These are phyloP conservation scores for Bellardia bayeri DNA, from an alignment of 2,888 invertebrate genomes.

Conservation along the genomic window DNA sequence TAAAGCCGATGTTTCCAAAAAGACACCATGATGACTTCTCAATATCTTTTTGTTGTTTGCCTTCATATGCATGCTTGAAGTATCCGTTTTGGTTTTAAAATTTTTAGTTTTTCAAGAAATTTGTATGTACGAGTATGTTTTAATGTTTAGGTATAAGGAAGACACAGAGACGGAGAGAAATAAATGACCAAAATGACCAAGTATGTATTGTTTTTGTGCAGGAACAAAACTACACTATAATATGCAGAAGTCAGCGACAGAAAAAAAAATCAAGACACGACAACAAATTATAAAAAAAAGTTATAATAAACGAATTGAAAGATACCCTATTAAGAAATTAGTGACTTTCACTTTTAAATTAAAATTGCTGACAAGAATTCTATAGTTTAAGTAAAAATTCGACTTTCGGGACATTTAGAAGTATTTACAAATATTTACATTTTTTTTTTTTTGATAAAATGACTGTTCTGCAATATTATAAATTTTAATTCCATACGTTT, in stretches of 20 bases:
- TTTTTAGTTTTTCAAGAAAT: not conserved
- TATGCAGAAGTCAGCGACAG: slow-evolving; percentile 54
- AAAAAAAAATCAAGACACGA: slow-evolving; percentile 28
- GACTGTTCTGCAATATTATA: no score
- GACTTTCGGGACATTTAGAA: no score
- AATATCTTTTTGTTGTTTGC: slow-evolving; percentile 38
- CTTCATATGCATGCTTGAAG: slow-evolving; percentile 58
- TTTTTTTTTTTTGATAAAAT: no score
- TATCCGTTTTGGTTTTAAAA: slow-evolving; percentile 51
- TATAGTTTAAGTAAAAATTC: no score
- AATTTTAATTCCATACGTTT: no score
- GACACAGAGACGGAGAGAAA: not conserved
- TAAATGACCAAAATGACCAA: slow-evolving; percentile 35
- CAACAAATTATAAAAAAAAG: not conserved
- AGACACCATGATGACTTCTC: slow-evolving; percentile 60
- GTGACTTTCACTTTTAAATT: no score
- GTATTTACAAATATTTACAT: no score
- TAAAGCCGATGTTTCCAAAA: slow-evolving; percentile 57
- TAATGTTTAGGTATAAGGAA: not conserved
- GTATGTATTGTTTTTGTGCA: slow-evolving; percentile 25
- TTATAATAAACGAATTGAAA: not conserved
- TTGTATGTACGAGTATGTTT: slow-evolving; percentile 32
- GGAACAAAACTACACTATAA: slow-evolving; percentile 16
- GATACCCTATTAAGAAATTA: slow-evolving; percentile 1
- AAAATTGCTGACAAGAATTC: not conserved